These are phyloP conservation scores for Centropus bengalensis DNA, from an alignment of 2,113 vertebrate genomes.

Conservation along the genomic window DNA sequence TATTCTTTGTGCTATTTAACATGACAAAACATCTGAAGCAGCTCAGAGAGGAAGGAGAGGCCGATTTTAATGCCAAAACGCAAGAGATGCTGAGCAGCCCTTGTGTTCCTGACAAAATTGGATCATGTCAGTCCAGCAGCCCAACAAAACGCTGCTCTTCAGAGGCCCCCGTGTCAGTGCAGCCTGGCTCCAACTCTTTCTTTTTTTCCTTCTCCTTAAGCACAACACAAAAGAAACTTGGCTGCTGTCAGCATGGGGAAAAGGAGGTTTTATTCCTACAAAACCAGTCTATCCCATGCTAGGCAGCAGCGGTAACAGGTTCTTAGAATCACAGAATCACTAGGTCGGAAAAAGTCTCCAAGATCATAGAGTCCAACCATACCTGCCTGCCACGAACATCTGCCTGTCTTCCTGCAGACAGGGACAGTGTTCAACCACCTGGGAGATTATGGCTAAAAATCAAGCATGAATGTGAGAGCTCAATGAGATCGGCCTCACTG, in stretches of 20 bases:
- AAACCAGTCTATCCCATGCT: not conserved
- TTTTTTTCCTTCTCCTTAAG: not conserved
- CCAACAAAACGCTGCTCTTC: slow-evolving; percentile 37
- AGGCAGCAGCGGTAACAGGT: not conserved
- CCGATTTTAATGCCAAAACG: slow-evolving; percentile 10
- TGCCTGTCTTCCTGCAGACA: no score
- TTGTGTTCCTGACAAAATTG: slow-evolving; percentile 20
- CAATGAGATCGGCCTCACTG: not conserved
- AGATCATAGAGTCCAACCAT: no score
- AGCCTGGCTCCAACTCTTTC: not conserved
- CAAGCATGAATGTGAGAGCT: not conserved
- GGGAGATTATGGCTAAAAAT: not conserved
- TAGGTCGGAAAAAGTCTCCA: no score
- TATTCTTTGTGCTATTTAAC: slow-evolving; percentile 45
- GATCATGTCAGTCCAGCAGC: slow-evolving; percentile 15
- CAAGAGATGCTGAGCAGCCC: slow-evolving; percentile 7
- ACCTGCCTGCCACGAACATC: no score
- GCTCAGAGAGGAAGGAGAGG: slow-evolving; percentile 24
- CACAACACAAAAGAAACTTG: not conserved
- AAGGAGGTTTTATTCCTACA: not conserved
- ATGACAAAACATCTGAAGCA: slow-evolving; percentile 59
- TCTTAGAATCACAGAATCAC: no score
- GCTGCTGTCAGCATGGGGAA: not conserved
- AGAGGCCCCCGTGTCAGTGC: not conserved
- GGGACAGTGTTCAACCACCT: no score